Base-by-base conservation (phyloP, 2,888 invertebrate species). In the Pemphredon lugubris region DNA sequence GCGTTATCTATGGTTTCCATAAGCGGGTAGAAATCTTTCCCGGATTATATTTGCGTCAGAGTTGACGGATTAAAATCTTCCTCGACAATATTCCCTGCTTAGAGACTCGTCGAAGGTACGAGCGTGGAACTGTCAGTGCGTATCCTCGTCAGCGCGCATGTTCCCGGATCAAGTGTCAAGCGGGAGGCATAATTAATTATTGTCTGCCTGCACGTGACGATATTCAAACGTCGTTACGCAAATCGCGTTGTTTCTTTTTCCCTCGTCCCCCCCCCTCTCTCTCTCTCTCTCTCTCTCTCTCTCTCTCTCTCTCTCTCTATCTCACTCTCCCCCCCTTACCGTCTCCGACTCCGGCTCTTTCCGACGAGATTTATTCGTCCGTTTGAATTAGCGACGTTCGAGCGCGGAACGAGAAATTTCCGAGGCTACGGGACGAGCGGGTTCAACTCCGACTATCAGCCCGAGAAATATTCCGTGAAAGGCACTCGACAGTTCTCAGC, bases 391-490 rank as follows among this genome's bases (percentile, higher is more conserved):
- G 58, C 58, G 53, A 30, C 23, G 26, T 26, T 26, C 26, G 26
- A 3, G 26, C n/a, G n/a, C n/a, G n/a, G n/a, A n/a, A 26, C 14
- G 47, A 57, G 39, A 47, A 34, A n/a, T 34, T 47, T 63, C 58
- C 45, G 63, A 45, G 44, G 50, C 26, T 26, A 26, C 26, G 3
- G 26, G 26, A 14, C 18, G n/a, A n/a, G n/a, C 26, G 7, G 16
- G 23, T 5, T 42, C 42, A 30, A n/a, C n/a, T 26, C 59, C 44
- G 37, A 34, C 32, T 45, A 26, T 26, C 26, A 60, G 44, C 21
- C 48, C 39, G 51, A 53, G 67, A 59, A 67, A 67, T 57, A 59
- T 59, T 18, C 18, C 16, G 63, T 54, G 75, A 75, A 67, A 76
- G 77, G 66, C 53, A 39, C 40, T 32, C 42, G 37, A 40, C 53